Base-by-base conservation (phyloP, 2,888 invertebrate genomes). In the Pachydiplax longipennis region DNA sequence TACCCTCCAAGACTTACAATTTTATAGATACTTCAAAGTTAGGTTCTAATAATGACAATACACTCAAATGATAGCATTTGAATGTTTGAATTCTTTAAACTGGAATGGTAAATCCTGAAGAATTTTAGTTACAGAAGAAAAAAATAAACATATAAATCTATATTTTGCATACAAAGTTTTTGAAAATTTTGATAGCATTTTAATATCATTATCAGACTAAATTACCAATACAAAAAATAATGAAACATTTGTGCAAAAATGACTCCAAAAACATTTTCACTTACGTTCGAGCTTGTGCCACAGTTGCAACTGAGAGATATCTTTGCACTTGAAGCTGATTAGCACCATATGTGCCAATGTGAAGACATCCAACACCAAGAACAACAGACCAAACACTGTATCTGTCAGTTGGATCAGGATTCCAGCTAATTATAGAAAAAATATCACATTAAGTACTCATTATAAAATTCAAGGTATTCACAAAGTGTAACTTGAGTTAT, bases 291-390 rank as follows among this genome's bases (percentile, higher is more conserved):
- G 95, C 95, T 91, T 94, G 93, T 81, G 93, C 92, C 44, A 94
- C 93, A 4, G 94, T 93, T 5, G 94, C 93, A 58, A 95, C 94
- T 15, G 94, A 94, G 22, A 95, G 93, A 91, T 94, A 94, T 91
- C 95, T 92, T 91, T 95, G 95, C 12, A 95, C 94, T 93, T 95
- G 94, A 48, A 94, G 93, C 92, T 95, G 95, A 92, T 95, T 95
- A 83, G 94, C 94, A 80, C 94, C 94, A 92, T 94, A 95, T 81
- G 94, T 93, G 6, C 93, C 92, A 91, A 92, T 92, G 90, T 93
- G 93, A n/a, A 93, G 92, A 90, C 94, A 93, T 58, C 93, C 93
- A 37, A 94, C 94, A 80, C 94, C 94, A 93, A 94, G 92, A 18
- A 94, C 92, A 92, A 93, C 87, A 91, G 94, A 94, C 94, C 94